phyloP scores from a whole-genome alignment of 2,888 invertebrate species.

The Metalampra italica region DNA sequence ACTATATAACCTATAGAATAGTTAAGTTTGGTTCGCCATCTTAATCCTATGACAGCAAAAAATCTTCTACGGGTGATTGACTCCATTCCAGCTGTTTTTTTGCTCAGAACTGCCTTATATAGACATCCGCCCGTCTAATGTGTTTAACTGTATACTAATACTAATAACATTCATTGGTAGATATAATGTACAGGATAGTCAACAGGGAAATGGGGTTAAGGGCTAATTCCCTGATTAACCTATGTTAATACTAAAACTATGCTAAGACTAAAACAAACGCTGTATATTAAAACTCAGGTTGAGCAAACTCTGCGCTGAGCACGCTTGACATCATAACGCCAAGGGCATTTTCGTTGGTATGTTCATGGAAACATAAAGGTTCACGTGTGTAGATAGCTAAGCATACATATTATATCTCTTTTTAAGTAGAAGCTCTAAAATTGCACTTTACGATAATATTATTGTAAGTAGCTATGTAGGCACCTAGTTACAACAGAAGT shows the following conservation, averaged over 20 bases:
- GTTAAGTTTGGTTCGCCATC: not conserved
- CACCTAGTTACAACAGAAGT: too few species aligned
- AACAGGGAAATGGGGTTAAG: not conserved
- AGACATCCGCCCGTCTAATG: not conserved
- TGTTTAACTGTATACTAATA: too few species aligned
- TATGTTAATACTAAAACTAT: not conserved
- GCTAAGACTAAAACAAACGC: not conserved
- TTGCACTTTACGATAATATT: too few species aligned
- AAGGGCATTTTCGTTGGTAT: conserved; percentile 10
- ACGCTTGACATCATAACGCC: conserved; percentile 8
- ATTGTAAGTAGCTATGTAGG: too few species aligned
- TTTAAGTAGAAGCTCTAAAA: too few species aligned
- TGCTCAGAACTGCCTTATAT: not conserved
- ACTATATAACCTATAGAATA: too few species aligned
- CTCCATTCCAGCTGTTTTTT: not conserved
- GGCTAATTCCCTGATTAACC: not conserved
- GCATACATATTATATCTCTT: not conserved
- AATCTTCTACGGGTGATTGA: not conserved
- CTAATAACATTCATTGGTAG: too few species aligned
- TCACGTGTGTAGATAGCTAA: not conserved
- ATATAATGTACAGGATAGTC: too few species aligned
- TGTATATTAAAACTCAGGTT: conserved; percentile 8
- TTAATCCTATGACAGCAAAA: not conserved
- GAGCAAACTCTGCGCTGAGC: not conserved
- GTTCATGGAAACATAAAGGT: conserved; percentile 8